These are phyloP conservation scores for Scylla paramamosain DNA, from an alignment of 1,140 invertebrate species.

Conservation along the genomic window DNA sequence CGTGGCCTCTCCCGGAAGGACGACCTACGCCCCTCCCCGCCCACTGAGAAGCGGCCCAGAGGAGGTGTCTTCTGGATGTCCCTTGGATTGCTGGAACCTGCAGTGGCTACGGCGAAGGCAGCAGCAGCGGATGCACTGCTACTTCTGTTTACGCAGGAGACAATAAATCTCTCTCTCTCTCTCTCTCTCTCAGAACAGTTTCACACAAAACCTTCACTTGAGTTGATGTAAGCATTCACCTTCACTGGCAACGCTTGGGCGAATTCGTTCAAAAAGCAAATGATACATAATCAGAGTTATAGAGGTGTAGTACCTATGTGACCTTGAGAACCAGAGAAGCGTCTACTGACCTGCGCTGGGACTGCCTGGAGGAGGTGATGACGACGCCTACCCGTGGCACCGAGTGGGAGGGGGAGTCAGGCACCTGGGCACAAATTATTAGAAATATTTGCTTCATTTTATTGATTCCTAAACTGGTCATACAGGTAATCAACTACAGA, in stretches of 20 bases:
- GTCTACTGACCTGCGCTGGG: conserved; percentile 88
- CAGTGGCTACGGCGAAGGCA: conserved; percentile 95
- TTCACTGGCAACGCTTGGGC: too few species aligned
- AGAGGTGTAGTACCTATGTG: too few species aligned
- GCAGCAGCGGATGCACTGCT: conserved; percentile 93
- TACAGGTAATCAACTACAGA: too few species aligned
- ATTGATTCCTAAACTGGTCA: too few species aligned
- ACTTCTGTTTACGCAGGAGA: conserved; percentile 83
- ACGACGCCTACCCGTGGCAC: conserved; percentile 87
- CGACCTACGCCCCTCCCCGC: conserved; percentile 62
- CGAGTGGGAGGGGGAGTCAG: conserved; percentile 79
- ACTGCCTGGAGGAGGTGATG: conserved; percentile 94
- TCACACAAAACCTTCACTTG: background rate
- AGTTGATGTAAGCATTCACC: too few species aligned
- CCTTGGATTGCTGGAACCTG: conserved; percentile 90
- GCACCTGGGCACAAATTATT: conserved; percentile 78
- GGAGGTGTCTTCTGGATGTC: conserved; percentile 80
- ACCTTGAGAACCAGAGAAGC: too few species aligned
- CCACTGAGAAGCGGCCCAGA: conserved; percentile 71
- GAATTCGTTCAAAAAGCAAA: too few species aligned
- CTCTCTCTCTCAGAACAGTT: background rate
- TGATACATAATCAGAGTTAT: too few species aligned
- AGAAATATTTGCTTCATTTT: background rate
- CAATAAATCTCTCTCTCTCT: conserved; percentile 21
- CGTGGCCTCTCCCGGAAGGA: conserved; percentile 79